These are phyloP conservation scores for Eupeodes latifasciatus DNA, from an alignment of 2,888 invertebrate species.

Conservation along the genomic window DNA sequence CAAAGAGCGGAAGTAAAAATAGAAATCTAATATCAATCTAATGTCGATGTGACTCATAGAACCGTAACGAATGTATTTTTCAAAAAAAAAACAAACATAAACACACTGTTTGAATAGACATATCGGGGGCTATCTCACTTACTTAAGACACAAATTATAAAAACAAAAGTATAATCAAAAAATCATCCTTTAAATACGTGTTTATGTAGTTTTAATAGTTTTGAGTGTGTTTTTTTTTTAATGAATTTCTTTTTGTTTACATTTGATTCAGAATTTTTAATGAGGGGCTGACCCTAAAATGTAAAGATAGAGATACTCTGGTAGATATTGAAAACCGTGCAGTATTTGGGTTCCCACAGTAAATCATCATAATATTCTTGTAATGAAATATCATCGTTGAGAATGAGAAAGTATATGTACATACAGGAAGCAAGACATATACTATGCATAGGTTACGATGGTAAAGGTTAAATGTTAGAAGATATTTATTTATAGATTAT, in stretches of 20 bases:
- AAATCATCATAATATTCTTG: slow-evolving; percentile 8
- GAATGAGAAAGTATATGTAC: background rate
- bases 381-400: too few relatives aligned
- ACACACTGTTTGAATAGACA: slow-evolving; percentile 11
- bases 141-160: background rate
- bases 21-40: slow-evolving; percentile 55
- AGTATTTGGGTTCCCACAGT: slow-evolving; percentile 28
- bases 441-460: background rate
- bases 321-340: background rate
- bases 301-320: background rate
- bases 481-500: background rate
- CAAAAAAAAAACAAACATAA: too few relatives aligned
- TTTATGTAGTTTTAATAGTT: slow-evolving; percentile 21
- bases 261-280: slow-evolving; percentile 23
- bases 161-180: slow-evolving; percentile 21
- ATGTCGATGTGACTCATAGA: slow-evolving; percentile 44
- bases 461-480: background rate
- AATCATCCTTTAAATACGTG: slow-evolving; percentile 48
- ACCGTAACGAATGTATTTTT: slow-evolving; percentile 47
- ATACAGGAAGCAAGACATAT: background rate
- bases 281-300: slow-evolving; percentile 25
- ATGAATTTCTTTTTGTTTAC: slow-evolving; percentile 27
- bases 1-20: slow-evolving; percentile 55
- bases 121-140: slow-evolving; percentile 37
- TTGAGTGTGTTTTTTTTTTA: background rate